Conservation (phyloP, 1,140 invertebrate genomes). For the Zophobas morio region DNA sequence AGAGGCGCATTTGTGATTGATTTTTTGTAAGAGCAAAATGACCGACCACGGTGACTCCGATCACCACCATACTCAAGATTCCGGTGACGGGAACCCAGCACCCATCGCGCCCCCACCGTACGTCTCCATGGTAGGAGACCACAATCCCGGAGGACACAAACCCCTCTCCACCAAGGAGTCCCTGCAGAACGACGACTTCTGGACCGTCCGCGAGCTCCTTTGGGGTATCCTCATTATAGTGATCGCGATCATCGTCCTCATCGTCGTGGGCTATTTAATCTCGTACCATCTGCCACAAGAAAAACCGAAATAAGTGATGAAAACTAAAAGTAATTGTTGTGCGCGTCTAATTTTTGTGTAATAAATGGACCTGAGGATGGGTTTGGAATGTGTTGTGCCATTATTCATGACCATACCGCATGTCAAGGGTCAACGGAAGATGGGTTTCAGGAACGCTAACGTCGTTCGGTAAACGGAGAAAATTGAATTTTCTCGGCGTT, state of each 20-base stretch:
- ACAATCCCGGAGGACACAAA: background rate
- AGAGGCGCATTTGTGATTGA: background rate
- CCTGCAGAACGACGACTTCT: constrained; percentile 3
- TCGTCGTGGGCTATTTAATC: background rate
- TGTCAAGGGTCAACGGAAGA: background rate
- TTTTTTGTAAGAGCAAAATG: background rate
- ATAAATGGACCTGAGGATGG: no score
- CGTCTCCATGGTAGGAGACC: background rate
- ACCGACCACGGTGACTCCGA: no score
- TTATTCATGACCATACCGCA: background rate
- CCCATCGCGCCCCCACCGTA: no score
- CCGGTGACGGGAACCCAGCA: no score
- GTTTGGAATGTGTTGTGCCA: background rate
- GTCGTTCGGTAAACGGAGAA: constrained; percentile 1
- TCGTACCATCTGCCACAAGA: background rate
- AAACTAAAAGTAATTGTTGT: background rate
- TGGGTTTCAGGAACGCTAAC: background rate
- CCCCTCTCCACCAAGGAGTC: background rate
- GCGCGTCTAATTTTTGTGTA: background rate
- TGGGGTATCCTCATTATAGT: constrained; percentile 19
- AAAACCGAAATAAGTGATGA: constrained; percentile 6
- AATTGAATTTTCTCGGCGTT: background rate
- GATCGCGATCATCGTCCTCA: background rate
- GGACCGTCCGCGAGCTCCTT: constrained; percentile 2
- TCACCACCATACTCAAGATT: no score